Evolutionary conservation across 2,888 invertebrate genomes (phyloP).

Genomic region (Himalopsyche japonica): DNA sequence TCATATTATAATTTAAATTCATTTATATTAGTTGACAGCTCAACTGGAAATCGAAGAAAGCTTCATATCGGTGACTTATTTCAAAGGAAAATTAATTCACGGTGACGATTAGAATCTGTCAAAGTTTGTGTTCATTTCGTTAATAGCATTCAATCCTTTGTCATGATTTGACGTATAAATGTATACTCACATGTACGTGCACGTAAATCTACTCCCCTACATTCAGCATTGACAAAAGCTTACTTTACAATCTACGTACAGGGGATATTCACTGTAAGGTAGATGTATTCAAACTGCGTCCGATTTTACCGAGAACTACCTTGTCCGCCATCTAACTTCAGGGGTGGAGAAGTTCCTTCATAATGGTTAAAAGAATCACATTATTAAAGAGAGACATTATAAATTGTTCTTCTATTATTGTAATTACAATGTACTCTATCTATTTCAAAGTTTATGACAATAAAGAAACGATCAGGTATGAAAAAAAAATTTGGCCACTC

Average conservation of each 20-base stretch:
- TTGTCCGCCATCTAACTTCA: background rate
- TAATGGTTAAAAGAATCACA: too few relatives aligned
- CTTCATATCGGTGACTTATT: background rate
- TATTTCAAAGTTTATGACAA: too few relatives aligned
- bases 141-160: conserved; percentile 28
- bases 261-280: background rate
- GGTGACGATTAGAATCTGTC: conserved; percentile 19
- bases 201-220: conserved; percentile 9
- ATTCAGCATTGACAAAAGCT: conserved; percentile 24
- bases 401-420: too few relatives aligned
- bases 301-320: conserved; percentile 24
- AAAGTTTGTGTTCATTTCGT: conserved; percentile 30
- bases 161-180: conserved; percentile 9
- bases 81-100: conserved; percentile 19
- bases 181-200: background rate
- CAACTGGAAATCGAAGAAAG: background rate
- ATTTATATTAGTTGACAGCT: background rate
- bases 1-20: background rate
- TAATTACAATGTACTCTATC: too few relatives aligned
- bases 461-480: too few relatives aligned
- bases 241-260: conserved; percentile 8
- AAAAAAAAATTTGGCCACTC: too few relatives aligned
- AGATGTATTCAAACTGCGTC: background rate
- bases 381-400: too few relatives aligned
- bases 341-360: background rate